These are phyloP conservation scores for Phrynosoma blainvillii DNA, from an alignment of 2,113 vertebrate species.

Conservation along the genomic window DNA sequence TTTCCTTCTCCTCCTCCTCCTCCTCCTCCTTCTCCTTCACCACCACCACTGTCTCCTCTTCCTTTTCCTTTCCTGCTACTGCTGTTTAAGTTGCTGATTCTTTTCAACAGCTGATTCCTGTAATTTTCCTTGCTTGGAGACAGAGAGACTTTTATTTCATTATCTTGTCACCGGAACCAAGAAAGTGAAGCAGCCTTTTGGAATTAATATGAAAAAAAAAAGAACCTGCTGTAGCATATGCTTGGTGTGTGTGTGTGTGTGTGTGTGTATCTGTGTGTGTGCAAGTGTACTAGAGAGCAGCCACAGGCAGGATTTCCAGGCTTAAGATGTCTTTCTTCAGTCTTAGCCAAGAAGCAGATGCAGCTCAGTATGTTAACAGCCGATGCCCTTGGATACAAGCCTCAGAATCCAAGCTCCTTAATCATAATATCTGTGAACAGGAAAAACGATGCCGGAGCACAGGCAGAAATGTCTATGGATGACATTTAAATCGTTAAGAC, in stretches of 20 bases:
- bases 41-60: slow-evolving; percentile 54
- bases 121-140: slow-evolving; percentile 62
- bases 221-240: slow-evolving; percentile 59
- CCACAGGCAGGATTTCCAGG: slow-evolving; percentile 70
- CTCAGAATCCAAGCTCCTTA: slow-evolving; percentile 70
- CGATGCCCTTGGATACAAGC: slow-evolving; percentile 79
- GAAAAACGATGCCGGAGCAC: slow-evolving; percentile 46
- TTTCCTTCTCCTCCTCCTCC: slow-evolving; percentile 54
- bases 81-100: slow-evolving; percentile 58
- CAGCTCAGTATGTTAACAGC: slow-evolving; percentile 78
- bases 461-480: slow-evolving; percentile 41
- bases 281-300: slow-evolving; percentile 33
- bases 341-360: slow-evolving; percentile 81
- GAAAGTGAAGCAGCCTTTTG: slow-evolving; percentile 56
- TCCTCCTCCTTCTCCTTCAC: slow-evolving; percentile 44
- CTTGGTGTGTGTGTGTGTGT: slow-evolving; percentile 54
- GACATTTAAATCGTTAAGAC: slow-evolving; percentile 24
- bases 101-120: slow-evolving; percentile 52
- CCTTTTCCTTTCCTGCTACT: slow-evolving; percentile 52
- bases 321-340: slow-evolving; percentile 71
- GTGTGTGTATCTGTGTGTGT: slow-evolving; percentile 31
- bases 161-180: slow-evolving; percentile 72
- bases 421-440: slow-evolving; percentile 57
- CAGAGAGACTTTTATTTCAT: slow-evolving; percentile 69
- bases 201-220: slow-evolving; percentile 29